These are phyloP conservation scores for Drosophila burlai DNA, from an alignment of 1,140 invertebrate species.

Conservation along the genomic window DNA sequence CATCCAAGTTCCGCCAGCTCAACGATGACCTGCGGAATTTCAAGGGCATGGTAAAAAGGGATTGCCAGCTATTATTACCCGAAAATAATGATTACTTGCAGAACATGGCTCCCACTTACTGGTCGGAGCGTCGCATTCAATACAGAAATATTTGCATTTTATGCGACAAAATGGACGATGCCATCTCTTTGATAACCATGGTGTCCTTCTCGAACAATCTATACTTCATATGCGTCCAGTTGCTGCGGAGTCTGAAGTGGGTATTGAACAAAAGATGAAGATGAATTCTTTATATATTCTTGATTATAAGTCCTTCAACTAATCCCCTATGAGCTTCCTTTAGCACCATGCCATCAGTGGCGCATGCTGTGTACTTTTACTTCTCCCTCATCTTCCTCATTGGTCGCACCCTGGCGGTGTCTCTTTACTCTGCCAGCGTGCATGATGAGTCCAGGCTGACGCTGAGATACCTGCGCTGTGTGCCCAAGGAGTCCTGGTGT, in stretches of 20 bases:
- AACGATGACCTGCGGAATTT: conserved; percentile 76
- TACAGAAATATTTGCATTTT: conserved; percentile 80
- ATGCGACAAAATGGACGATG: conserved; percentile 73
- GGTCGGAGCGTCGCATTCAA: conserved; percentile 75
- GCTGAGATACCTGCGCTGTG: conserved; percentile 87
- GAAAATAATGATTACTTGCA: conserved; percentile 41
- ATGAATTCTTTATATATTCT: neutral
- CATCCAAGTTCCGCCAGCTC: conserved; percentile 70
- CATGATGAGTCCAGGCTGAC: conserved; percentile 88
- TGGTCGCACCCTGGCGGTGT: conserved; percentile 87
- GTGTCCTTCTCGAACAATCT: conserved; percentile 83
- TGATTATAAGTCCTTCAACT: neutral
- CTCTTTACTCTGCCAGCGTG: conserved; percentile 87
- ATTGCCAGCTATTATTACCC: conserved; percentile 16
- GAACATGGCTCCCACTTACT: conserved; percentile 72
- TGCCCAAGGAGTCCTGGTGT: conserved; percentile 87
- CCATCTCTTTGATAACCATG: conserved; percentile 83
- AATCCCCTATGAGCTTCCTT: neutral
- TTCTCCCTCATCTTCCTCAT: conserved; percentile 89
- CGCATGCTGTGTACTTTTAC: conserved; percentile 87
- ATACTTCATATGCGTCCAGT: conserved; percentile 83
- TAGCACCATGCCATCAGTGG: conserved; percentile 80
- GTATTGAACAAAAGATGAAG: conserved; percentile 12
- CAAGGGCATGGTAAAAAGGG: conserved; percentile 75
- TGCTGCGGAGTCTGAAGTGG: conserved; percentile 76